phyloP scores from a whole-genome alignment of 2,113 vertebrate genomes.

The Pelobates fuscus region DNA sequence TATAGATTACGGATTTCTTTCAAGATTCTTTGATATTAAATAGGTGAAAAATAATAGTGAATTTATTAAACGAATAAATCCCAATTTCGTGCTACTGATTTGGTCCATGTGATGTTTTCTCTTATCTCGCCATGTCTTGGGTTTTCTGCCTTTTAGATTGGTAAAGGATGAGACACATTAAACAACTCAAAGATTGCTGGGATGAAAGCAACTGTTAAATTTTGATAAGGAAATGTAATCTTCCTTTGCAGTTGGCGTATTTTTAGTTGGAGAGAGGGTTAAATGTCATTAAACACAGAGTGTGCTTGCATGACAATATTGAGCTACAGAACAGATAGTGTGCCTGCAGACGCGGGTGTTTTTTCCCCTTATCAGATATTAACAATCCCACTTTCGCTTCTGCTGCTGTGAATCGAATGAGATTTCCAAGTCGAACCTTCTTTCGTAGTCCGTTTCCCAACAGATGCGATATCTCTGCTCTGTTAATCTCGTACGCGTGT shows the following conservation, averaged over 20 bases:
- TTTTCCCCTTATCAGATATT: conserved; percentile 2
- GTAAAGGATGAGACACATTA: not conserved
- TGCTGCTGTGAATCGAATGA: not conserved
- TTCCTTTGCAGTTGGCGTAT: not conserved
- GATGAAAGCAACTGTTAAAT: conserved; percentile 10
- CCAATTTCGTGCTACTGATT: no score
- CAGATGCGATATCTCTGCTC: conserved; percentile 1
- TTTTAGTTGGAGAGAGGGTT: conserved; percentile 15
- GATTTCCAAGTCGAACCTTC: not conserved
- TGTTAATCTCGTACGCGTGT: not conserved
- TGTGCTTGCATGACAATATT: not conserved
- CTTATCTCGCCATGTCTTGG: not conserved
- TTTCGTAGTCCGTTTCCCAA: not conserved
- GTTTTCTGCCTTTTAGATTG: not conserved
- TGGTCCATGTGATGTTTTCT: not conserved
- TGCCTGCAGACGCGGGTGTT: not conserved
- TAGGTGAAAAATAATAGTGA: no score
- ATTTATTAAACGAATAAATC: no score
- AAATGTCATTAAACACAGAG: not conserved
- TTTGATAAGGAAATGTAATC: conserved; percentile 19
- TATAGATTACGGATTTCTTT: no score
- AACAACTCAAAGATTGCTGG: not conserved
- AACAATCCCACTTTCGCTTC: not conserved
- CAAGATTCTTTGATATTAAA: no score
- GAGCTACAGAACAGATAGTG: no score